Base-by-base conservation (phyloP, 2,113 vertebrate species). In the Pipra filicauda region DNA sequence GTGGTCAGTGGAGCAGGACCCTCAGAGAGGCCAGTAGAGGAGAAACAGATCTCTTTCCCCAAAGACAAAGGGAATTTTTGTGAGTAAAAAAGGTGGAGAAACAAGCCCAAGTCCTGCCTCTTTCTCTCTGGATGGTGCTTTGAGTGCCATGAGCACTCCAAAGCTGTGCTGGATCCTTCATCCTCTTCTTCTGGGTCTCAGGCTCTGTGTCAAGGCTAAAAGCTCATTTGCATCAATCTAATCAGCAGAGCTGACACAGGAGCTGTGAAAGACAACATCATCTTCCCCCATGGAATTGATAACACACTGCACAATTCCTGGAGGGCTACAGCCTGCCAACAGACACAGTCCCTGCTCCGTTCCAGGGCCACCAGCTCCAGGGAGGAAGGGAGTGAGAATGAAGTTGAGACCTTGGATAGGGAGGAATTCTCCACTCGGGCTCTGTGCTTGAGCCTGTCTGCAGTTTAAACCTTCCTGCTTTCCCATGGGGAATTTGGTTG, bases 131-230 rank as follows among this genome's bases (percentile, higher is more conserved):
- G 44, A n/a, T 0, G 12, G 13, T 21, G 35, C 52, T 52, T 30
- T 13, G 51, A 5, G 11, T 59, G 70, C 19, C 61, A 4, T 2
- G 37, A 75, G 62, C 0, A 5, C 35, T 23, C 41, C 10, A 14
- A 62, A 12, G 1, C 55, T 9, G 10, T 6, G 28, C 69, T 16
- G 15, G 23, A 28, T 30, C 8, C 67, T 46, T 33, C 62, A 18
- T 11, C 23, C 54, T 31, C 35, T 15, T 20, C 74, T 67, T 70
- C 80, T 6, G 30, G 23, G 48, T 6, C 57, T 19, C 73, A 24
- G 69, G 59, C 72, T 83, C 75, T 8, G 23, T 51, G 76, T 73
- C 82, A 55, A 30, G 1, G 15, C 65, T 77, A 74, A 81, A 84
- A 81, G 76, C 87, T 89, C 78, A 8, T 93, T 89, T 51, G 41